Conservation (phyloP, 2,797 vertebrate genomes). For the Spatula clypeata region DNA sequence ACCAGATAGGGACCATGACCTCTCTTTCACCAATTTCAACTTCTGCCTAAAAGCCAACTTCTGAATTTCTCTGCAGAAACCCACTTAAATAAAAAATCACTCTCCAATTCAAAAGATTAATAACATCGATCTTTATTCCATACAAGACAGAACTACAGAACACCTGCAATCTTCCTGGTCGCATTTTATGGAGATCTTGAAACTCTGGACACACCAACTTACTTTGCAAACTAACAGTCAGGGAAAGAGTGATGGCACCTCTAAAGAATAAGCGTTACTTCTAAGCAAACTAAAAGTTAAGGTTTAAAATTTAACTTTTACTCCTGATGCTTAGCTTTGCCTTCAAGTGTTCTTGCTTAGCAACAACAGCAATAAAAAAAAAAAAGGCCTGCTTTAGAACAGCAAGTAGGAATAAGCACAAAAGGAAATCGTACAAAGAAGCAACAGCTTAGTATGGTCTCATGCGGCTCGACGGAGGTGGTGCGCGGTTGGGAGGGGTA, state of each 20-base stretch:
- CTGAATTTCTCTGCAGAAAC: not conserved
- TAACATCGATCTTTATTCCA: conserved; percentile 69
- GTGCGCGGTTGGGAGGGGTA: conserved; percentile 94
- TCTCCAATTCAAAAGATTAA: not conserved
- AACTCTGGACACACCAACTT: conserved; percentile 42
- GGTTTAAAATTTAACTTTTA: conserved; percentile 38
- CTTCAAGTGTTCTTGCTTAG: conserved; percentile 19
- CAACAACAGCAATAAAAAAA: conserved; percentile 34
- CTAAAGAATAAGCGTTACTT: not conserved
- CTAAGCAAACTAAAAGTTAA: conserved; percentile 61
- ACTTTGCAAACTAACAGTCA: conserved; percentile 15
- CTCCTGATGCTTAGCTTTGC: conserved; percentile 59
- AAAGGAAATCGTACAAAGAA: not conserved
- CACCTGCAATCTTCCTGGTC: conserved; percentile 30
- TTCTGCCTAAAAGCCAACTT: not conserved
- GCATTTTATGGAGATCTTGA: conserved; percentile 21
- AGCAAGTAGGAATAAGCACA: conserved; percentile 73
- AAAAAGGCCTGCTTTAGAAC: conserved; percentile 74
- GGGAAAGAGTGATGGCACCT: not conserved
- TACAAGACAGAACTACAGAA: conserved; percentile 70
- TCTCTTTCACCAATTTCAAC: not conserved
- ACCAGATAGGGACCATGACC: not conserved
- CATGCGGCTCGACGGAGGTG: conserved; percentile 91
- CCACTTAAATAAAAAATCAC: not conserved
- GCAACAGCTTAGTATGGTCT: conserved; percentile 89